phyloP scores from a whole-genome alignment of 2,888 invertebrate genomes.

The Hemaris fuciformis region DNA sequence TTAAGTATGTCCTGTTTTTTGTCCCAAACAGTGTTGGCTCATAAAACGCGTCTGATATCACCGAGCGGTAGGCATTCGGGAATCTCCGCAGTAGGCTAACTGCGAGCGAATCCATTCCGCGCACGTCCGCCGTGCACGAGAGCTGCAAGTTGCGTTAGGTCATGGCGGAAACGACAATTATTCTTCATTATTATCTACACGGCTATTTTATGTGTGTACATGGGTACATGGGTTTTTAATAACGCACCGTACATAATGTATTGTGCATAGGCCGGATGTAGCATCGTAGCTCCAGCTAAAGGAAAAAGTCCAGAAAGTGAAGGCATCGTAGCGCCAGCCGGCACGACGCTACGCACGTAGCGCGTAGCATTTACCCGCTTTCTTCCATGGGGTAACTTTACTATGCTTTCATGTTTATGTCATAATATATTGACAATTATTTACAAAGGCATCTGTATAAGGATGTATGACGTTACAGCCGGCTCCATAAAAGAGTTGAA shows the following conservation, averaged over 20 bases:
- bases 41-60: slow-evolving; percentile 18
- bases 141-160: slow-evolving; percentile 40
- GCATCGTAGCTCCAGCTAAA: not conserved
- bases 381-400: not conserved
- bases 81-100: not conserved
- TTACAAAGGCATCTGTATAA: not conserved
- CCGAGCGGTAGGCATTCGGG: not conserved
- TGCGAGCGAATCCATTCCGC: slow-evolving; percentile 14
- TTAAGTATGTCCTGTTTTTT: not conserved
- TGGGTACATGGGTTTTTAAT: slow-evolving; percentile 9
- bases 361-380: slow-evolving; percentile 17
- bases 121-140: slow-evolving; percentile 22
- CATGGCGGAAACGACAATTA: slow-evolving; percentile 25
- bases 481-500: not conserved
- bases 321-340: slow-evolving; percentile 23
- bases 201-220: slow-evolving; percentile 3
- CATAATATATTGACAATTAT: not conserved
- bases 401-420: not conserved
- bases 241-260: not conserved
- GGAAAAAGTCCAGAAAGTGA: slow-evolving; percentile 5
- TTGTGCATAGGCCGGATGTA: not conserved
- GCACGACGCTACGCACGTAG: slow-evolving; percentile 17
- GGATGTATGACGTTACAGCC: not conserved
- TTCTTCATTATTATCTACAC: slow-evolving; percentile 12
- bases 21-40: slow-evolving; percentile 10